Evolutionary conservation across 2,113 vertebrate genomes (phyloP).

Genomic region (Barbus barbus): DNA sequence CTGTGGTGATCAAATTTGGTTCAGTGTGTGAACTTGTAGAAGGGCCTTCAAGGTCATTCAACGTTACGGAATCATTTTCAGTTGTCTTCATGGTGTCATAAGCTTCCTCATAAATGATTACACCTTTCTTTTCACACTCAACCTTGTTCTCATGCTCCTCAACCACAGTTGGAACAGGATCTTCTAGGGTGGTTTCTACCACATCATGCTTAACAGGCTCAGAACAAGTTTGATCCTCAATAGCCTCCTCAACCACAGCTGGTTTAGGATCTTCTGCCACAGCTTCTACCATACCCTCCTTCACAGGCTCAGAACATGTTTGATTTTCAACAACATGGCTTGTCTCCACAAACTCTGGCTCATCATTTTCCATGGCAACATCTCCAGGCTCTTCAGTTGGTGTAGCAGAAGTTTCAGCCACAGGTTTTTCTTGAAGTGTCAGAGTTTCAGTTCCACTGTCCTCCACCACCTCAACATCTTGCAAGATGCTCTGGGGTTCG

Average conservation of each 20-base stretch:
- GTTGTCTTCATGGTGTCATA: not conserved
- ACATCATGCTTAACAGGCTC: not conserved
- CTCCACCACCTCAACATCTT: not conserved
- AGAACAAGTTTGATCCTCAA: not conserved
- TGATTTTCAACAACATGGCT: too few species aligned
- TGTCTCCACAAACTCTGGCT: too few species aligned
- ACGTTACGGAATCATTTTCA: not conserved
- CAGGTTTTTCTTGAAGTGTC: too few species aligned
- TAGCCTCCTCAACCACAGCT: not conserved
- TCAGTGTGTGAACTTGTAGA: slow-evolving; percentile 31
- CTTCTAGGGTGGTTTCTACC: not conserved
- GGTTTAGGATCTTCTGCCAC: not conserved
- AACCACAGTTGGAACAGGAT: not conserved
- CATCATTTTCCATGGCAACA: too few species aligned
- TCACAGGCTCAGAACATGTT: too few species aligned
- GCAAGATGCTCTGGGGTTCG: not conserved
- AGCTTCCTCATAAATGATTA: not conserved
- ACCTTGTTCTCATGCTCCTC: not conserved
- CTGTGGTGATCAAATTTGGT: not conserved
- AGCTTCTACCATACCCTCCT: too few species aligned
- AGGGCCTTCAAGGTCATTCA: not conserved
- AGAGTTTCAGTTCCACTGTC: not conserved
- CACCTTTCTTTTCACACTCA: not conserved
- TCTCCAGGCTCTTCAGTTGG: too few species aligned
- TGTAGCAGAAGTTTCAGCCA: too few species aligned